phyloP scores from a whole-genome alignment of 2,888 invertebrate genomes.

The Patella pellucida region DNA sequence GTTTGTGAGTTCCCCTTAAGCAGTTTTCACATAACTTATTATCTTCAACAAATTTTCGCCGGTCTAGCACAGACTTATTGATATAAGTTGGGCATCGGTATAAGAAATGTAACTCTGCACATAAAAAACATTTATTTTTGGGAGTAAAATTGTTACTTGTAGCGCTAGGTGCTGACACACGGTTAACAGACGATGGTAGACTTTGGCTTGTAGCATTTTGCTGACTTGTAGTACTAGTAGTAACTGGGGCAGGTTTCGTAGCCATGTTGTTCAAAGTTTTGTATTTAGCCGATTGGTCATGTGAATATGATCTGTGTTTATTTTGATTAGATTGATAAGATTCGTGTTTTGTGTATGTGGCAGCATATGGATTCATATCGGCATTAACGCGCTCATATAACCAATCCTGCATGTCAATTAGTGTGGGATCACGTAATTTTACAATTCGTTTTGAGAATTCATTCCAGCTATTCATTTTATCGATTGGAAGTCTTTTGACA shows the following conservation, averaged over 20 bases:
- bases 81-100: not conserved
- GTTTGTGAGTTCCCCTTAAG: not conserved
- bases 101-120: not conserved
- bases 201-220: too few species aligned
- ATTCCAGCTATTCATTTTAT: not conserved
- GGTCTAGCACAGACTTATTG: not conserved
- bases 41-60: not conserved
- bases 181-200: too few species aligned
- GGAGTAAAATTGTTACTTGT: too few species aligned
- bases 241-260: too few species aligned
- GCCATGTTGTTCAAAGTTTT: too few species aligned
- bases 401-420: conserved; percentile 1
- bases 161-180: too few species aligned
- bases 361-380: not conserved
- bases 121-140: too few species aligned
- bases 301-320: too few species aligned
- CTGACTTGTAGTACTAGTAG: too few species aligned
- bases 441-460: not conserved
- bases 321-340: too few species aligned
- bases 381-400: not conserved
- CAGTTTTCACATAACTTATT: not conserved
- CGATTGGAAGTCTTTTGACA: not conserved
- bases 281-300: too few species aligned
- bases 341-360: not conserved
- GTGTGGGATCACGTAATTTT: not conserved